Evolutionary conservation across 1,140 invertebrate species (phyloP).

Genomic region (Alviniconcha marisindica): DNA sequence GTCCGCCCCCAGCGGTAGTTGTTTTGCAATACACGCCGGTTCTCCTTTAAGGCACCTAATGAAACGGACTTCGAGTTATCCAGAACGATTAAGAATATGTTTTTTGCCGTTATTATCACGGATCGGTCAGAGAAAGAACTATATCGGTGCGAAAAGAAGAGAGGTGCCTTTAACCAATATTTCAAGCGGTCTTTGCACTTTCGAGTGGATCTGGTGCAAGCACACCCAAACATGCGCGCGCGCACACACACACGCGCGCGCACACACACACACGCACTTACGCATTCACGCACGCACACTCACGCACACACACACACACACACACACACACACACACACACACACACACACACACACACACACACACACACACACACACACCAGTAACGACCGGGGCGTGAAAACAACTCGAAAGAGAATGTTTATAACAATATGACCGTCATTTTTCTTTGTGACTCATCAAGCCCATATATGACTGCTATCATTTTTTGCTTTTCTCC

Average conservation of each 20-base stretch:
- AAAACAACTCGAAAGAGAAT: neutral
- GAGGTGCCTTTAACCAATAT: no score
- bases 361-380: conserved; percentile 16
- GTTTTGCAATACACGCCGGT: no score
- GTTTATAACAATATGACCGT: neutral
- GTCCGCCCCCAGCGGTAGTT: no score
- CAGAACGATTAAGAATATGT: neutral
- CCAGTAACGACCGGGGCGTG: neutral
- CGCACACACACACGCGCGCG: neutral
- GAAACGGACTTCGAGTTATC: no score
- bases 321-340: conserved; percentile 9
- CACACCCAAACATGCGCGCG: neutral
- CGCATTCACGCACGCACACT: neutral
- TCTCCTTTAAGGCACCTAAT: neutral
- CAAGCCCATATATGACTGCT: no score
- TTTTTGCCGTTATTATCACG: no score
- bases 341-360: neutral
- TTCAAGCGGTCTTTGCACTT: no score
- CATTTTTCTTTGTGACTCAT: neutral
- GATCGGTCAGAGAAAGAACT: neutral
- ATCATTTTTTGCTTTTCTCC: no score
- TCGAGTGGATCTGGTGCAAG: neutral
- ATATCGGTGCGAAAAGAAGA: neutral
- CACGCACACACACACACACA: neutral
- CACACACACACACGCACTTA: neutral